Percentiles rank a stretch among this genome's conserved stretches.
Conservation (phyloP, 2,888 invertebrate species). For the Lordiphosa fenestrarum region DNA sequence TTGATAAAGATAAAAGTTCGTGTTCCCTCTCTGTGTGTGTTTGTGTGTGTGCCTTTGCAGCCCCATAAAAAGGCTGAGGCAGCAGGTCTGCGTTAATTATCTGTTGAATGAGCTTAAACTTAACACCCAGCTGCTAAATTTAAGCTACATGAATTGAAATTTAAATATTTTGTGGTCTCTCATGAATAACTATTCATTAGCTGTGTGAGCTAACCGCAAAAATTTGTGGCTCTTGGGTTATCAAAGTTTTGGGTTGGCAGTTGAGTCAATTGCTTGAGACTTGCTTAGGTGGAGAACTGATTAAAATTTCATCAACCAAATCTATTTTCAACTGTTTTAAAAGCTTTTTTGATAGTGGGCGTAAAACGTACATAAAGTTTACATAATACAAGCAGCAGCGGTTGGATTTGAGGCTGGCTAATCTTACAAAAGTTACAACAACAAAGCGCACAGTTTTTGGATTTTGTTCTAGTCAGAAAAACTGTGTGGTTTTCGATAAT, state of each 20-base stretch:
- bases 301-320: conserved; percentile 37
- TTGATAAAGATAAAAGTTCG: too few relatives aligned
- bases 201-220: conserved; percentile 40
- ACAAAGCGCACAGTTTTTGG: too few relatives aligned
- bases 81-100: neutral
- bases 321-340: conserved; percentile 37
- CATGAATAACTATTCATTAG: conserved; percentile 29
- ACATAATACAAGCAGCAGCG: too few relatives aligned
- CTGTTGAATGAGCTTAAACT: conserved; percentile 12
- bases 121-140: conserved; percentile 23
- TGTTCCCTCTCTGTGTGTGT: too few relatives aligned
- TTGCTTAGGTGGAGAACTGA: conserved; percentile 26
- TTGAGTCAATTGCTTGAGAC: conserved; percentile 36
- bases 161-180: conserved; percentile 3
- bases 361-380: neutral
- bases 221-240: conserved; percentile 52
- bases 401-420: too few relatives aligned
- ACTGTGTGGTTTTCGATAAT: too few relatives aligned
- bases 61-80: too few relatives aligned
- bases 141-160: neutral
- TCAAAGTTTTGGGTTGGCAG: conserved; percentile 50
- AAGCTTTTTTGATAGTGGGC: conserved; percentile 6
- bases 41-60: too few relatives aligned
- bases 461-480: too few relatives aligned
- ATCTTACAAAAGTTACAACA: too few relatives aligned